Base-by-base conservation (phyloP, 2,888 invertebrate genomes). In the Aphodius sticticus region DNA sequence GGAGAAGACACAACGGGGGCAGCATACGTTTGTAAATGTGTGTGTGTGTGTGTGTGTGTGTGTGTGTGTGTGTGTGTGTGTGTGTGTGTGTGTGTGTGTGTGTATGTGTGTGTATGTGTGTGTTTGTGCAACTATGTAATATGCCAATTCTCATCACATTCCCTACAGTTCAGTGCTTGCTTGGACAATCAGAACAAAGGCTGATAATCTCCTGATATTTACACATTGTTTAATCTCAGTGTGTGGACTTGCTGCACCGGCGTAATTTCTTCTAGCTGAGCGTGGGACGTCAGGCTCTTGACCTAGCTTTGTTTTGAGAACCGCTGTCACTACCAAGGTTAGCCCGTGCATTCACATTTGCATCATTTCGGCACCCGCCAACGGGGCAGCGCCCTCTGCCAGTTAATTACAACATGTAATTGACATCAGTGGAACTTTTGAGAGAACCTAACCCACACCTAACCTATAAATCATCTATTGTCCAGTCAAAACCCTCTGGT, bases 291-390 rank as follows among this genome's bases (percentile, higher is more conserved):
- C 35, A 84, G 87, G 87, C 86, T 86, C 86, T 86, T 87, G 87
- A 87, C 86, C 86, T 85, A 86, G 85, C 86, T 86, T 86, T 86
- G 86, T 86, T 86, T 86, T 85, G 84, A 85, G 85, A 84, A 85
- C 84, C 85, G 85, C 84, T 84, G 84, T 84, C 83, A 84, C 84
- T 83, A 81, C 83, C 86, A 86, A 87, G 86, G 87, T 85, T 85
- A 86, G 53, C 53, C 53, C 53, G 53, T 53, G 53, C 53, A 53
- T 53, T 53, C 53, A 53, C 53, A 53, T 53, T 53, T 53, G 53
- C 53, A 53, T 53, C 53, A 53, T 53, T 53, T 53, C 53, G 53
- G 53, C 53, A 53, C 53, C 53, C 53, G 53, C 12, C 53, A 53
- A 2, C 53, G 53, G 53, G 12, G 53, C 53, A 53, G 53, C 53